Percentiles rank a stretch among this genome's conserved stretches.
Evolutionary conservation across 1,140 invertebrate genomes (phyloP).

Genomic region (Papilio machaon): DNA sequence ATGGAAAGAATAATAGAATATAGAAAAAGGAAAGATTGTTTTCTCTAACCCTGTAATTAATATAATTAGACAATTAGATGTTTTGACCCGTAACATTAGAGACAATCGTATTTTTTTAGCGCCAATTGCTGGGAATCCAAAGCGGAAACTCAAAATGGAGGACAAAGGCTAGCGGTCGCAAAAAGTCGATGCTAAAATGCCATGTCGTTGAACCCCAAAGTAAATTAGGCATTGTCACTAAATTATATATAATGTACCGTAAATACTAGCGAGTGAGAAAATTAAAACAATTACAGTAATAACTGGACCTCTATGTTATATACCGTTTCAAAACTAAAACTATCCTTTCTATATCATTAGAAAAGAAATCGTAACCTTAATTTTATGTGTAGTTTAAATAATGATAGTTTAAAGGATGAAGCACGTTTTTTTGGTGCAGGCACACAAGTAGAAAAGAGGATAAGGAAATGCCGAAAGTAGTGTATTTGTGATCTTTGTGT

Average conservation of each 20-base stretch:
- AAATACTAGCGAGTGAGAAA: slow-evolving; percentile 35
- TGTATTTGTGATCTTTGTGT: too few relatives aligned
- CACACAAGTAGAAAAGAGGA: neutral
- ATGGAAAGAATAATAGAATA: neutral
- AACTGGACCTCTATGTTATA: slow-evolving; percentile 1
- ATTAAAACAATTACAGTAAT: slow-evolving; percentile 38
- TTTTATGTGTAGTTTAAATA: neutral
- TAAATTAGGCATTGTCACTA: slow-evolving; percentile 37
- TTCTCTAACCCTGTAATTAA: neutral
- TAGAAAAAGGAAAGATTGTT: neutral
- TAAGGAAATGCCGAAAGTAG: too few relatives aligned
- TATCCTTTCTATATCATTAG: neutral
- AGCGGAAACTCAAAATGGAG: slow-evolving; percentile 37
- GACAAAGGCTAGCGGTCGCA: slow-evolving; percentile 40
- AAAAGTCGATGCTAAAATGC: slow-evolving; percentile 28
- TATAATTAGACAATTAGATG: neutral
- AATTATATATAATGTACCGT: slow-evolving; percentile 40
- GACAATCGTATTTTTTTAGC: slow-evolving; percentile 32
- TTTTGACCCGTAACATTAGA: slow-evolving; percentile 19
- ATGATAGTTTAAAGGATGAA: neutral
- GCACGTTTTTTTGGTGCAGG: neutral
- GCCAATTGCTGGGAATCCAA: slow-evolving; percentile 35
- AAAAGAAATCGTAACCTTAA: neutral
- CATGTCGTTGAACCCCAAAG: slow-evolving; percentile 35
- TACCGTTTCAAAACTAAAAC: neutral